Conservation (phyloP, 2,797 vertebrate species). For the Hypotaenidia philippensis region DNA sequence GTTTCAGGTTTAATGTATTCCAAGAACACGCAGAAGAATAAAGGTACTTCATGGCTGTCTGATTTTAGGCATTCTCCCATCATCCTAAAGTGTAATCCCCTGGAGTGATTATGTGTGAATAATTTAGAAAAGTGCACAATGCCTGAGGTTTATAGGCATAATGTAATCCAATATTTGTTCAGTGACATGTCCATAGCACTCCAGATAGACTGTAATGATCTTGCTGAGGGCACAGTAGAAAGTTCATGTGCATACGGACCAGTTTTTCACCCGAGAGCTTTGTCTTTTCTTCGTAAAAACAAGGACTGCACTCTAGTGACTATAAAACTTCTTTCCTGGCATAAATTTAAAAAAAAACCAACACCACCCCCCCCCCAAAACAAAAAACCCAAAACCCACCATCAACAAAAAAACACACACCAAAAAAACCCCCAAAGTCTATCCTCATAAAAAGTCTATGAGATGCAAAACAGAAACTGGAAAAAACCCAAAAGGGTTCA, state of each 20-base stretch:
- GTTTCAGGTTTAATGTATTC: constrained; percentile 71
- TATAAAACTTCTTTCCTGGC: neutral
- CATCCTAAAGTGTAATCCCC: constrained; percentile 63
- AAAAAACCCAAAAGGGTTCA: neutral
- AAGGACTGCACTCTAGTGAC: neutral
- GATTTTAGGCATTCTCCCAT: constrained; percentile 66
- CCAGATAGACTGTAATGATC: neutral
- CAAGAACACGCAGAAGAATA: constrained; percentile 34
- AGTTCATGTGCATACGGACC: neutral
- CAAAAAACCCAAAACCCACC: neutral
- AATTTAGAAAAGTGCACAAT: constrained; percentile 75
- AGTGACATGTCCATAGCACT: neutral
- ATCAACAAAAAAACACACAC: no score
- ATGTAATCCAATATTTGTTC: constrained; percentile 68
- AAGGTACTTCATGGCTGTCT: constrained; percentile 58
- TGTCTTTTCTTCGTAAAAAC: neutral
- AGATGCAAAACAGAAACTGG: neutral
- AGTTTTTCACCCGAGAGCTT: neutral
- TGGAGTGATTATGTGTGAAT: constrained; percentile 71
- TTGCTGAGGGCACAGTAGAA: neutral
- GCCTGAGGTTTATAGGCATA: constrained; percentile 56
- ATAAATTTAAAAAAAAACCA: neutral
- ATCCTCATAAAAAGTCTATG: neutral
- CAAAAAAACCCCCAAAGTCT: neutral
- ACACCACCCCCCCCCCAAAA: no score